Conservation (phyloP, 2,113 vertebrate species). For the Quiscalus mexicanus region DNA sequence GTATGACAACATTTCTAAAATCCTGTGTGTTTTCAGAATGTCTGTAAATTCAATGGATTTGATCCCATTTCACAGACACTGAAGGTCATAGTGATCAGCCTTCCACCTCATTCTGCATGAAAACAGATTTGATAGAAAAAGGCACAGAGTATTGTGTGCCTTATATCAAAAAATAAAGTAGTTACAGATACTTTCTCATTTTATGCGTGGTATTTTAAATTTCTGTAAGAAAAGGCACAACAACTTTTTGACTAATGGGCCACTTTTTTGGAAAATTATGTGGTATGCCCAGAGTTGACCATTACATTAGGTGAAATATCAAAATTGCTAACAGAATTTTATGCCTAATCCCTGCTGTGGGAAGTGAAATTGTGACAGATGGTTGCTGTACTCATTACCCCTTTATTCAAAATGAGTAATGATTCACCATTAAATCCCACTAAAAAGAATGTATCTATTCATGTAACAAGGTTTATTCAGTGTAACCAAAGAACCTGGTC, state of each 20-base stretch:
- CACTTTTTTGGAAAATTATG: not conserved
- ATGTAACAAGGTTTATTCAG: conserved; percentile 34
- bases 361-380: conserved; percentile 47
- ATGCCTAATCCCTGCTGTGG: not conserved
- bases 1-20: not conserved
- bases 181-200: not conserved
- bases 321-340: not conserved
- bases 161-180: not conserved
- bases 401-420: conserved; percentile 44
- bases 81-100: not conserved
- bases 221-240: not conserved
- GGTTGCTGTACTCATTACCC: not conserved
- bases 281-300: not conserved
- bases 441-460: conserved; percentile 14
- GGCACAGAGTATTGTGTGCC: not conserved
- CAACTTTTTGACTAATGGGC: not conserved
- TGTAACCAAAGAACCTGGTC: conserved; percentile 21
- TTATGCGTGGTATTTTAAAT: not conserved
- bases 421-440: conserved; percentile 54
- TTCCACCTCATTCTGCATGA: not conserved
- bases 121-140: not conserved
- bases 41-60: not conserved
- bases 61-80: not conserved
- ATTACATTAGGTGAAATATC: not conserved
- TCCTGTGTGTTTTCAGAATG: not conserved